Evolutionary conservation across 2,113 vertebrate genomes (phyloP), one percentile per base, ranked within the genome.

Genomic region (Nibea coibor): DNA sequence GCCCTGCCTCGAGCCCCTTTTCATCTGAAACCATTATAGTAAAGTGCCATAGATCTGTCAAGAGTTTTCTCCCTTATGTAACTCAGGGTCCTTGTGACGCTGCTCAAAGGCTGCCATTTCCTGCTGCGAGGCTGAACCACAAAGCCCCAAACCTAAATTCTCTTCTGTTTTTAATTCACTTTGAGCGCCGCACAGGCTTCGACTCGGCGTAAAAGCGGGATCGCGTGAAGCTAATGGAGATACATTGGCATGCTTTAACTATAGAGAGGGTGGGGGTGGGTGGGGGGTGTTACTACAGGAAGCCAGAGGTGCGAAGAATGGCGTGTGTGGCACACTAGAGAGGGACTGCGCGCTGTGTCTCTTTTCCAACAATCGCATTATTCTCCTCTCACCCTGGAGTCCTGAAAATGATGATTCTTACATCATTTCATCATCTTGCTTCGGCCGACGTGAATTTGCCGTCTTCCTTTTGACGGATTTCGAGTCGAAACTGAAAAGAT

Each of bases 1-100:
- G 77, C 73, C 70, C 80, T 62, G 81, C 50, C 50, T 59, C 67
- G 72, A 85, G 81, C 75, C 80, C 59, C 83, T 79, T 8, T 67
- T 87, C 80, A 81, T 89, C 72, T 87, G 58, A 76, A 84, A 71
- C 82, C 58, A 79, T 82, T 75, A 67, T 53, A 48, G 57, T 58
- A 39, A 78, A 88, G 81, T 35, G 51, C 72, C 75, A 72, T 59
- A 70, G 68, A 87, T 88, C 84, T 76, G 68, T 87, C 74, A 42
- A 42, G 66, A 51, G 66, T 51, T 68, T 64, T 64, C 57, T 59
- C 77, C 76, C 72, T 78, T 72, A 51, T 74, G 76, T 58, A 80
- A 85, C 80, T 87, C 78, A 51, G 88, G 84, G 88, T 90, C 80
- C 81, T 62, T 71, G 68, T 39, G 76, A 83, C 51, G 39, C 77